Evolutionary conservation across 2,888 invertebrate species (phyloP).

Genomic region (Dicyrtomina minuta): DNA sequence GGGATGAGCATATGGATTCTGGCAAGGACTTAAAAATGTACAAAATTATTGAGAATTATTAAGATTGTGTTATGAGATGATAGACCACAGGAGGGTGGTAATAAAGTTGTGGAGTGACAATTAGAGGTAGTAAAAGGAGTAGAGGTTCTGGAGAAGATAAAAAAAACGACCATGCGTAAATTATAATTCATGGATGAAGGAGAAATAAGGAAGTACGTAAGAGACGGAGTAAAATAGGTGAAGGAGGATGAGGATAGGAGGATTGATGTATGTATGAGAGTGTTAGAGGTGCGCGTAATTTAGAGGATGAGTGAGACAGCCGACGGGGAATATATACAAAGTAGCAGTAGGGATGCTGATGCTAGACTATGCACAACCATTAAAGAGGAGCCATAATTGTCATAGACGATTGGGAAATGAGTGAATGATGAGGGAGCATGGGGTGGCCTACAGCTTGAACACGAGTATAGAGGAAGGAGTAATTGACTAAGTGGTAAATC

Average conservation of each 20-base stretch:
- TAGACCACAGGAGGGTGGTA: too few species aligned
- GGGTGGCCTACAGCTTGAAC: conserved; percentile 28
- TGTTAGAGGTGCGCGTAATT: background rate
- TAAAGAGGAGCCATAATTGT: conserved; percentile 37
- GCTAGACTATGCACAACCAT: conserved; percentile 30
- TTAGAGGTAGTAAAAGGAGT: too few species aligned
- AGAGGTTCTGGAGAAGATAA: too few species aligned
- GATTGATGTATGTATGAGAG: background rate
- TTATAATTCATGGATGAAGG: conserved; percentile 6
- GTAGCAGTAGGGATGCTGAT: conserved; percentile 13
- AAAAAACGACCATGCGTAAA: too few species aligned
- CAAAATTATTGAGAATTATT: too few species aligned
- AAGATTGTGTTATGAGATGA: too few species aligned
- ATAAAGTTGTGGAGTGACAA: too few species aligned
- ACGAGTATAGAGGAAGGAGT: conserved; percentile 33
- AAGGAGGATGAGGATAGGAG: conserved; percentile 6
- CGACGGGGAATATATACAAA: conserved; percentile 10
- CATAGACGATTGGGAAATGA: conserved; percentile 33
- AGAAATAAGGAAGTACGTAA: conserved; percentile 13
- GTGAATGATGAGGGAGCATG: conserved; percentile 35
- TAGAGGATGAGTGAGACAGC: conserved; percentile 5
- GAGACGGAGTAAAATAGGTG: background rate
- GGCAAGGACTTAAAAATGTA: too few species aligned
- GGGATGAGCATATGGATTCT: too few species aligned
- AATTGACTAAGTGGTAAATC: conserved; percentile 42